Evolutionary conservation across 2,113 vertebrate species (phyloP), one percentile per base, ranked within the genome.

Genomic region (Bubalus kerabau): DNA sequence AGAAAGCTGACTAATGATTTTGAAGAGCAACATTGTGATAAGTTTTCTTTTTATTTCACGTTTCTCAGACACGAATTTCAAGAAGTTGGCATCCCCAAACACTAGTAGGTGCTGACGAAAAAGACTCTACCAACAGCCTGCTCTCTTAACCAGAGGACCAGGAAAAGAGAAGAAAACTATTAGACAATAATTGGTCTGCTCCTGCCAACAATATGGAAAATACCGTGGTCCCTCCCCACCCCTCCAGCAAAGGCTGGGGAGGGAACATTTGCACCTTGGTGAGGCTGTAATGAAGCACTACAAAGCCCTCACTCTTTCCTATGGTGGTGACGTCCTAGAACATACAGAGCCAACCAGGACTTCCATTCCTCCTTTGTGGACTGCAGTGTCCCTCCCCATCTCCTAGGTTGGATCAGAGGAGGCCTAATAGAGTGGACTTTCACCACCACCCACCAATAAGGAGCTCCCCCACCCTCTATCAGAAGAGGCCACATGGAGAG

Each of bases 281-380:
- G 12, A 30, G 36, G 26, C 28, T 62, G 5, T 36, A 16, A 78
- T 5, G 7, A 57, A 4, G 28, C 32, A 5, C 26, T 56, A 17
- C 6, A 50, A 26, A 78, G 2, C 2, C 28, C 1, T 2, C 26
- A 1, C 2, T 16, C 40, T 1, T 11, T 10, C 4, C 5, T 15
- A 36, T 0, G 8, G 40, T 54, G 28, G 60, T 11, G 11, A 6
- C 3, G 24, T 67, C 24, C 0, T 7, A 80, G 83, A 60, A 56
- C 6, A 3, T 26, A 56, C 10, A 57, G 2, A 46, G 23, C 85
- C 80, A 59, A 8, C 9, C 26, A 4, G 36, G 57, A 36, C 19
- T 17, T 83, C 80, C 48, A n/a, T 32, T 87, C 43, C 19, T 84
- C 6, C 50, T n/a, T 36, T 28, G 71, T 26, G 71, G 32, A 2